Base-by-base conservation (phyloP, 2,888 invertebrate genomes). In the Epistrophe eligans region DNA sequence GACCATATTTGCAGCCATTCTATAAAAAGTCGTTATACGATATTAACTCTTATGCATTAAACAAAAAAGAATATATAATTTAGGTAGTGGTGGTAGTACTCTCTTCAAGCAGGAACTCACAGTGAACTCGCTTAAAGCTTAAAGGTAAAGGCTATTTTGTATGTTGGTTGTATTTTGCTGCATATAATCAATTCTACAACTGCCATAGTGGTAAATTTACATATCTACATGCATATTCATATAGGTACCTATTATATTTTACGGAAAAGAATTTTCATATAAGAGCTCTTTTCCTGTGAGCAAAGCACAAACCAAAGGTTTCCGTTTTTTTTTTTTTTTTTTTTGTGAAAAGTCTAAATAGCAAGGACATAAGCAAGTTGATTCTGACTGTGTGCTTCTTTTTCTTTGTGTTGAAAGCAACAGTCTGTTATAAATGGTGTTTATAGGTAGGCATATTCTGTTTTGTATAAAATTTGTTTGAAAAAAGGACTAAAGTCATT, bases 321-420 rank as follows among this genome's bases (percentile, higher is more conserved):
- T 52, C 32, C 32, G 11, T 48, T 55, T n/a, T 28, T 55, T 15
- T 55, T 55, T 43, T 13, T 13, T 13, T 58, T 43, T 32, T n/a
- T 48, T 13, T 38, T 35, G 28, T 2, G 2, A n/a, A 28, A 35
- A 50, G 45, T 35, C n/a, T 62, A 82, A 60, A 55, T 67, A 66
- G 45, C 79, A 84, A 84, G 79, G 79, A 79, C 74, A 79, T 50
- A 38, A n/a, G 70, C 67, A 74, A 84, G 74, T 84, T 64, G 35
- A 9, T 71, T 74, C 64, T 64, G 71, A 71, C 70, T 66, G 35
- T 35, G 55, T 73, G 24, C 55, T 77, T 13, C 32, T 77, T 35
- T 57, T 58, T 45, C 19, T 48, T 24, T 67, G 38, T 40, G 8
- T 48, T 40, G 43, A 6, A 9, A 71, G 77, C 81, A 82, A 82